A percentile compares a stretch with the other conserved stretches of the same genome.
phyloP scores from a whole-genome alignment of 2,113 vertebrate species.

The Clarias magur region DNA sequence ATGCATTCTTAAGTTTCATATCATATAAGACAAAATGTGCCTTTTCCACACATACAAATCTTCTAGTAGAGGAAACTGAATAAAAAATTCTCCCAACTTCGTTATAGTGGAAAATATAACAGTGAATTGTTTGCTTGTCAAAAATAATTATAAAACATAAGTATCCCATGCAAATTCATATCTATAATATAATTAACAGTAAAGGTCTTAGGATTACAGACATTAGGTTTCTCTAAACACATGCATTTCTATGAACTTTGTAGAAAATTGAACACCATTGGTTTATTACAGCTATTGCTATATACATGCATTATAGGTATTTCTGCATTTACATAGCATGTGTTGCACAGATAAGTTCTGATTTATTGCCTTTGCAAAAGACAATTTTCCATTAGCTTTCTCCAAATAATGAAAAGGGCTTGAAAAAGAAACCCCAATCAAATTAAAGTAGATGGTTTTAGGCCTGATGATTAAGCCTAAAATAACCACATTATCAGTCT shows the following conservation, averaged over 20 bases:
- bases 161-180: neutral
- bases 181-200: neutral
- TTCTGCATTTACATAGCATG: neutral
- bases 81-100: neutral
- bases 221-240: neutral
- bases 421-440: neutral
- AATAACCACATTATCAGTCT: neutral
- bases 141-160: neutral
- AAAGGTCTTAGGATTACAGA: neutral
- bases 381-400: neutral
- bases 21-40: neutral
- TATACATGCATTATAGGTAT: neutral
- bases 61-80: neutral
- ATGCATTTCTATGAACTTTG: neutral
- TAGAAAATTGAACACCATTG: neutral
- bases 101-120: neutral
- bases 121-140: neutral
- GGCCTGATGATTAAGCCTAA: neutral
- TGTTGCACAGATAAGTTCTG: too few species aligned
- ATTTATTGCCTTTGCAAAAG: neutral
- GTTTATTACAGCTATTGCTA: neutral
- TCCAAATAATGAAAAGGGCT: neutral
- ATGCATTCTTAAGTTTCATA: neutral
- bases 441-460: neutral
- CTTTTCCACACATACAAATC: neutral